phyloP scores from a whole-genome alignment of 2,797 vertebrate species.

The Morelia viridis region DNA sequence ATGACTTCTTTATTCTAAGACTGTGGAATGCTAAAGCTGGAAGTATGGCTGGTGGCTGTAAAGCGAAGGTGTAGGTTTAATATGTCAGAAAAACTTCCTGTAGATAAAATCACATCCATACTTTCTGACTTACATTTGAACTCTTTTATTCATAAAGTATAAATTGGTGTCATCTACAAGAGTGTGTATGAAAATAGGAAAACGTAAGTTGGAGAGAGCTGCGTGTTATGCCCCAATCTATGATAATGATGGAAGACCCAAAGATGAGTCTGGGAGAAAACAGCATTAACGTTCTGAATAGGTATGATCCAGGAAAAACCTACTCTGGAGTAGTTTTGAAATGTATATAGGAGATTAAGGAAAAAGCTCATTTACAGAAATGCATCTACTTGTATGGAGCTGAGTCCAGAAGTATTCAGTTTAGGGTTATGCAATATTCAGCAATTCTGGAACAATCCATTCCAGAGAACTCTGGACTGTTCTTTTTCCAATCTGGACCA shows the following conservation, averaged over 20 bases:
- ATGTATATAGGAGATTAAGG: neutral
- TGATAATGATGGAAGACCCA: neutral
- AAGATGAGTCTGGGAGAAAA: neutral
- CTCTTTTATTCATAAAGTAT: neutral
- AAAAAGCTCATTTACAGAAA: neutral
- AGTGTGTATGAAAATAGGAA: neutral
- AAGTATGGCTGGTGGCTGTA: neutral
- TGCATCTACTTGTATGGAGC: neutral
- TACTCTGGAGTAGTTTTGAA: neutral
- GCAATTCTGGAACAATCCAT: neutral
- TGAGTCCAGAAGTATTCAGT: neutral
- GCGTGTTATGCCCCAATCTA: neutral
- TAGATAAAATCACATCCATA: neutral
- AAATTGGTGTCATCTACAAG: neutral
- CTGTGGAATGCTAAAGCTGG: neutral
- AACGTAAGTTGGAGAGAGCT: neutral
- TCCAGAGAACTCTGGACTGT: neutral
- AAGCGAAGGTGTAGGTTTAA: neutral
- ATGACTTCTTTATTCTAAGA: constrained; percentile 31
- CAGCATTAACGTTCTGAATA: neutral
- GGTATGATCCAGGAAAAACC: neutral
- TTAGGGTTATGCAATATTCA: neutral
- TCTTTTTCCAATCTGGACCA: neutral
- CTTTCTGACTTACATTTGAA: neutral
- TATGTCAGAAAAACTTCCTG: neutral